Evolutionary conservation across 1,140 invertebrate genomes (phyloP), one percentile per base, ranked within the genome.

Genomic region (Drosophila burlai): DNA sequence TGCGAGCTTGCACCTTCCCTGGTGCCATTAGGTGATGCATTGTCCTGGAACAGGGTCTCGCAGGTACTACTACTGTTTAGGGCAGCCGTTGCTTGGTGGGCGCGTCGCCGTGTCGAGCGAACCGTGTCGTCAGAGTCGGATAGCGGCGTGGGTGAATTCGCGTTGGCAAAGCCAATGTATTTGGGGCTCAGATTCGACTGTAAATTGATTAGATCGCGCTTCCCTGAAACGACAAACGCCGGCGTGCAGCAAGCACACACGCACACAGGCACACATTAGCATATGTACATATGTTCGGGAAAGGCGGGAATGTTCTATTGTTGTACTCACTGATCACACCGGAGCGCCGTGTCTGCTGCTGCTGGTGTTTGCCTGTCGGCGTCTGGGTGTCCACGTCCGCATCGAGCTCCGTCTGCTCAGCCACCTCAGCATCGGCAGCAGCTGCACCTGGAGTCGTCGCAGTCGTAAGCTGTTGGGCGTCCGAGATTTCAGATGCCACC

Each of bases 151-250:
- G 80, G 76, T 16, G 76, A 80, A 18, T 87, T 86, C 47, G 82
- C 83, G 26, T 87, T 87, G 21, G 55, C 58, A 59, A 64, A 89
- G n/a, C 86, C 85, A 59, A 91, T 91, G 49, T 91, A 91, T 52
- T 91, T 91, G 2, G 89, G 83, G 29, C 77, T 91, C 16, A 91
- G 54, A 11, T 76, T 71, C 13, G 87, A 91, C 47, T 91, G 83
- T 42, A 91, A 76, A 57, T 91, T 91, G 11, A 90, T 82, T 36
- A 90, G 76, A 61, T 90, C 85, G 15, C 85, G 85, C 52, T 76
- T 90, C 13, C 78, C 84, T 89, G 45, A 2, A 59, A 55, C 11
- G 4, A 13, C 45, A 43, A 29, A 36, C 21, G 61, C 11, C 60
- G 13, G 31, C 21, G 62, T 40, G n/a, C 36, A 40, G 21, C 36